Base-by-base conservation (phyloP, 2,113 vertebrate species). In the Ophthalmotilapia sp. region DNA sequence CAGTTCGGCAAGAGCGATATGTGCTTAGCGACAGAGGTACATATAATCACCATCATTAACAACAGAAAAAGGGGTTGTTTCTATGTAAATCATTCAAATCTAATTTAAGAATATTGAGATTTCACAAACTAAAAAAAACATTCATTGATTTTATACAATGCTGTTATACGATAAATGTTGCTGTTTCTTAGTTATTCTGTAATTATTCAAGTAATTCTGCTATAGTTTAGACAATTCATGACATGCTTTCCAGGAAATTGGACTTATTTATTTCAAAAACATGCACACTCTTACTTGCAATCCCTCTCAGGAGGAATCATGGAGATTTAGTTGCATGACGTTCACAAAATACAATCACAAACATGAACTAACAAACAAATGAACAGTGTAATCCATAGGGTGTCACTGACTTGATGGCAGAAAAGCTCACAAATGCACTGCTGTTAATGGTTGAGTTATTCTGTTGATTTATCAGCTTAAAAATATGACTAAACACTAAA, bases 21-120 rank as follows among this genome's bases (percentile, higher is more conserved):
- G 93, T 96, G 85, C 96, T 98, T 87, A 98, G 97, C 92, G 94
- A 97, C 94, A 97, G 96, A 96, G 98, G 98, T 99, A 97, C 97
- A 95, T 95, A 88, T 23, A 19, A 75, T 51, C 17, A 23, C 21
- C 49, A 40, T 79, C 45, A 49, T 3, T 45, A 10, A n/a, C 9
- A 68, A 10, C 9, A 8, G 6, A 81, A 11, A 38, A 51, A 9
- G 19, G 36, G 62, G 36, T 10, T 31, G 53, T n/a, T 21, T 40
- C 13, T 79, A 33, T 51, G 19, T 19, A 21, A 26, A 9, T 51
- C 42, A 82, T 51, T 75, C 23, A 75, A 31, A 62, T 7, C 13
- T 45, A 14, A 9, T 49, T 49, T 54, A 13, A 40, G 3, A 62
- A 12, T 73, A 73, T 45, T 26, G 68, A 45, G 8, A 42, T 70